These are phyloP conservation scores for Metopia argyrocephala DNA, from an alignment of 2,888 invertebrate genomes.

Conservation along the genomic window DNA sequence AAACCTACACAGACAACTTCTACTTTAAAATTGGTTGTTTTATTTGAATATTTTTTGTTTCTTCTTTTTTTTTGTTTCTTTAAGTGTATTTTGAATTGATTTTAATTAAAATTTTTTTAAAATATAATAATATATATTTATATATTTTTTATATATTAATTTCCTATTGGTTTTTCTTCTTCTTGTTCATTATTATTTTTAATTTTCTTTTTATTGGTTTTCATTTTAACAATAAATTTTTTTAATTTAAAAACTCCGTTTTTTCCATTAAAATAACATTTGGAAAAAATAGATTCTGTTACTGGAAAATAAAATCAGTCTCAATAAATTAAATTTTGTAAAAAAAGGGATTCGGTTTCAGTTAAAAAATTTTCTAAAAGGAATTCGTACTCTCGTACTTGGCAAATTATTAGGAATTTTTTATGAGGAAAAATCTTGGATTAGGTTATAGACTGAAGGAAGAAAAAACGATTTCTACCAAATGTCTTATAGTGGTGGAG, in stretches of 20 bases:
- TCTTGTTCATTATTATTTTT: slow-evolving; percentile 9
- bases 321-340: slow-evolving; percentile 62
- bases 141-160: slow-evolving; percentile 19
- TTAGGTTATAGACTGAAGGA: too few species aligned
- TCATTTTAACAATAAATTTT: slow-evolving; percentile 48
- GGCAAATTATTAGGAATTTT: neutral
- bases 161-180: slow-evolving; percentile 21
- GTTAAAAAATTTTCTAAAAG: too few species aligned
- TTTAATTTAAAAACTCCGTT: slow-evolving; percentile 46
- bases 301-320: slow-evolving; percentile 63
- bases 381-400: too few species aligned
- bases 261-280: slow-evolving; percentile 51
- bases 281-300: slow-evolving; percentile 51
- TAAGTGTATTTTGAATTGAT: slow-evolving; percentile 12
- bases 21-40: slow-evolving; percentile 61
- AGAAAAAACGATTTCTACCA: too few species aligned
- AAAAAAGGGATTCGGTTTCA: slow-evolving; percentile 23
- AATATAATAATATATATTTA: slow-evolving; percentile 36
- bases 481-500: too few species aligned
- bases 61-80: slow-evolving; percentile 30
- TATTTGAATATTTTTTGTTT: slow-evolving; percentile 5
- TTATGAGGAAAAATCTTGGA: neutral
- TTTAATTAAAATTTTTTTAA: slow-evolving; percentile 46
- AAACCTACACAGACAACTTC: slow-evolving; percentile 62
- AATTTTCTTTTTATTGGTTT: slow-evolving; percentile 27